Evolutionary conservation across 2,797 vertebrate genomes (phyloP), one percentile per base, ranked within the genome.

Genomic region (Lepilemur ruficaudatus): DNA sequence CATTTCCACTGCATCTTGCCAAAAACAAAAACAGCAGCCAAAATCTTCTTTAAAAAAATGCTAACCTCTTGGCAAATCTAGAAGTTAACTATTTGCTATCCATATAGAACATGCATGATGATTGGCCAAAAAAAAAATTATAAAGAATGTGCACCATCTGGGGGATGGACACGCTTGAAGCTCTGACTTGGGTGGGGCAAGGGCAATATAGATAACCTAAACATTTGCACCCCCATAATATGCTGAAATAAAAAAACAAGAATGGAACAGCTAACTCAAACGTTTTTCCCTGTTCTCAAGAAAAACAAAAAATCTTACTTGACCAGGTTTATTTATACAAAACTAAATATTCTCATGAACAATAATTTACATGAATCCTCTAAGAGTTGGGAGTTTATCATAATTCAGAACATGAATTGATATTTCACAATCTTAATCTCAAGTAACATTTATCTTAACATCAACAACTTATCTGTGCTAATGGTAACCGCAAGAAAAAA

Each of bases 21-120:
- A 78, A 67, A 95, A 96, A 92, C 65, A 94, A 72, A 81, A 94
- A 89, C 61, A 90, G 50, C 7, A 89, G 93, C 41, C 30, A 93
- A 93, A 96, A 80, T 92, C 59, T 22, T 70, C 69, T 61, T 91
- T 25, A 23, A 57, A 57, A 57, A 23, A 94, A 93, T 93, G 52
- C 14, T 72, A 84, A 80, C 85, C 32, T 94, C 85, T 23, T 25
- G 4, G 35, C 23, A 89, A 46, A 91, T 86, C 38, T 87, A 89
- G 35, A 84, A 88, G 67, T 92, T 91, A 96, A 94, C 50, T 61
- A 23, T 93, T 93, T 95, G 15, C 15, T 79, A 32, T 83, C 46
- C 25, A 25, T 81, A 85, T 0, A 93, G 81, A 81, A 59, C 32
- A 76, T 83, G 9, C 23, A 61, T 82, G 79, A 89, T 80, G 6